Conservation (phyloP, 1,140 invertebrate genomes). For the Idris sp. region DNA sequence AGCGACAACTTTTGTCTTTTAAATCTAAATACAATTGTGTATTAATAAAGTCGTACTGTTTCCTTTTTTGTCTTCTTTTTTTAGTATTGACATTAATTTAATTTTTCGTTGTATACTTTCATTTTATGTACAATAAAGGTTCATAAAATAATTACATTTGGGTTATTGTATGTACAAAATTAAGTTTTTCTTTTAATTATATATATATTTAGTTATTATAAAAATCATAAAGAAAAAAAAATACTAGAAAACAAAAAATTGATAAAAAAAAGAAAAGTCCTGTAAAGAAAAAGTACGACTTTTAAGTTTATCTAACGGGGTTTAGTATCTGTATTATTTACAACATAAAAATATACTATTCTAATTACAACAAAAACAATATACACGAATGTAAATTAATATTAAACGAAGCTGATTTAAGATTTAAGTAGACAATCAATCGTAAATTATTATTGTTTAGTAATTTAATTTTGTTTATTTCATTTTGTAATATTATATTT, state of each 20-base stretch:
- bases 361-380: constrained; percentile 64
- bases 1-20: constrained; percentile 19
- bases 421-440: too few relatives aligned
- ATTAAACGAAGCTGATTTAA: too few relatives aligned
- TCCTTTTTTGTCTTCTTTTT: too few relatives aligned
- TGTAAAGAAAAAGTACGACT: constrained; percentile 43
- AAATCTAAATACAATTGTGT: too few relatives aligned
- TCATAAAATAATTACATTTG: too few relatives aligned
- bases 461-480: too few relatives aligned
- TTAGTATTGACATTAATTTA: not conserved
- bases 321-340: constrained; percentile 65
- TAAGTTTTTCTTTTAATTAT: too few relatives aligned
- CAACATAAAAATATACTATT: constrained; percentile 68
- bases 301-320: constrained; percentile 42
- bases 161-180: too few relatives aligned
- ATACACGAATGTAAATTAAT: constrained; percentile 33
- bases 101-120: constrained; percentile 6
- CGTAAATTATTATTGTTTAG: constrained; percentile 4
- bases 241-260: not conserved
- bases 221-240: too few relatives aligned
- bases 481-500: too few relatives aligned
- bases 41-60: constrained; percentile 36
- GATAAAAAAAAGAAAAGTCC: constrained; percentile 2
- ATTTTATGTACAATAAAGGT: not conserved
- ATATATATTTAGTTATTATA: too few relatives aligned